These are phyloP conservation scores for Merodon equestris DNA, from an alignment of 2,888 invertebrate species.

Conservation along the genomic window DNA sequence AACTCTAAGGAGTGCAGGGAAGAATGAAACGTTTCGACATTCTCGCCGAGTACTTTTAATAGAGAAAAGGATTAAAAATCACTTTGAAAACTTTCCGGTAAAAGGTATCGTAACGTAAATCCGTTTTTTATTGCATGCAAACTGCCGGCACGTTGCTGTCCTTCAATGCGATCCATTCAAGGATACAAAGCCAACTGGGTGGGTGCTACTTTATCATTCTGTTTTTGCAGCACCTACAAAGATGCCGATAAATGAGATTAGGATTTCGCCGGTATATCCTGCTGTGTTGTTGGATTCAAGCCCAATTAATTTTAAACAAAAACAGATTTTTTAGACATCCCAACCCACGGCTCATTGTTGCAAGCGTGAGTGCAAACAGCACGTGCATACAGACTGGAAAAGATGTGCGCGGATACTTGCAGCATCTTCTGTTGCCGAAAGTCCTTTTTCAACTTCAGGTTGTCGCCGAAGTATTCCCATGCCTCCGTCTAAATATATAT, in stretches of 20 bases:
- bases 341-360: conserved; percentile 25
- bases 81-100: conserved; percentile 59
- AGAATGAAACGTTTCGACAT: conserved; percentile 18
- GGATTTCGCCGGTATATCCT: conserved; percentile 19
- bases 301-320: conserved; percentile 59
- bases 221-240: conserved; percentile 29
- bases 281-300: conserved; percentile 46
- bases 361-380: conserved; percentile 1
- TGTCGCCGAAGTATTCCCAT: too few relatives aligned
- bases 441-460: conserved; percentile 25
- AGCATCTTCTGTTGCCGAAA: conserved; percentile 24
- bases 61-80: conserved; percentile 68
- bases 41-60: conserved; percentile 49
- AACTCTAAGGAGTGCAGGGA: conserved; percentile 35
- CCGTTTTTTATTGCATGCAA: conserved; percentile 65
- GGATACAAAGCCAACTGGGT: conserved; percentile 49
- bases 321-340: conserved; percentile 33
- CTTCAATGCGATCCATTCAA: conserved; percentile 41
- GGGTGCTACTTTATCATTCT: conserved; percentile 56
- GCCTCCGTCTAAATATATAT: conserved; percentile 57
- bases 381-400: conserved; percentile 7
- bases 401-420: conserved; percentile 27
- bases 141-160: conserved; percentile 45
- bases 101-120: conserved; percentile 68
- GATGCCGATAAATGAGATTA: conserved; percentile 15